Evolutionary conservation across 2,888 invertebrate species (phyloP).

Genomic region (Opisthograptis luteolata): DNA sequence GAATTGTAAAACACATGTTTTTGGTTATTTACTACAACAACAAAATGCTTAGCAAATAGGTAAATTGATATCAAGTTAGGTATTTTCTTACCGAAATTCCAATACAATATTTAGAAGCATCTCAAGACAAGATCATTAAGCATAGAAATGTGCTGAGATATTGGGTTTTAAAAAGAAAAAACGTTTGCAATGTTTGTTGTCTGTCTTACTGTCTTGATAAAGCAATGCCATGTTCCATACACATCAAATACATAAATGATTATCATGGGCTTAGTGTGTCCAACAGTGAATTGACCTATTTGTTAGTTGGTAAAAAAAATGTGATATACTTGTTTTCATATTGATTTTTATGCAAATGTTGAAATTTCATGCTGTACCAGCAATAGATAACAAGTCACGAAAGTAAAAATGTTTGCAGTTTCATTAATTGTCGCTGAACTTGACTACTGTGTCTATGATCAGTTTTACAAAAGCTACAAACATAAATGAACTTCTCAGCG

Average conservation of each 20-base stretch:
- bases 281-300: slow-evolving; percentile 24
- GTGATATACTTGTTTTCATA: slow-evolving; percentile 49
- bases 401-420: not conserved
- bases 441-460: slow-evolving; percentile 36
- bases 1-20: not conserved
- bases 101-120: not conserved
- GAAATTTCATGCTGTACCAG: slow-evolving; percentile 20
- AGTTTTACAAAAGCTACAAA: slow-evolving; percentile 1
- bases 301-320: slow-evolving; percentile 38
- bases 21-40: no score
- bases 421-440: slow-evolving; percentile 13
- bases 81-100: not conserved
- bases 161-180: not conserved
- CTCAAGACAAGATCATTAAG: not conserved
- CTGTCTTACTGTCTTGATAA: not conserved
- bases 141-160: not conserved
- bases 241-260: not conserved
- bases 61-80: no score
- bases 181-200: not conserved
- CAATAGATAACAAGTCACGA: slow-evolving; percentile 9
- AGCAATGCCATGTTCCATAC: slow-evolving; percentile 1
- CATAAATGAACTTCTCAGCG: slow-evolving; percentile 20
- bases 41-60: no score
- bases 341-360: slow-evolving; percentile 30
- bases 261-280: slow-evolving; percentile 8